These are phyloP conservation scores for Diarsia rubi DNA, from an alignment of 2,888 invertebrate genomes.

Conservation along the genomic window DNA sequence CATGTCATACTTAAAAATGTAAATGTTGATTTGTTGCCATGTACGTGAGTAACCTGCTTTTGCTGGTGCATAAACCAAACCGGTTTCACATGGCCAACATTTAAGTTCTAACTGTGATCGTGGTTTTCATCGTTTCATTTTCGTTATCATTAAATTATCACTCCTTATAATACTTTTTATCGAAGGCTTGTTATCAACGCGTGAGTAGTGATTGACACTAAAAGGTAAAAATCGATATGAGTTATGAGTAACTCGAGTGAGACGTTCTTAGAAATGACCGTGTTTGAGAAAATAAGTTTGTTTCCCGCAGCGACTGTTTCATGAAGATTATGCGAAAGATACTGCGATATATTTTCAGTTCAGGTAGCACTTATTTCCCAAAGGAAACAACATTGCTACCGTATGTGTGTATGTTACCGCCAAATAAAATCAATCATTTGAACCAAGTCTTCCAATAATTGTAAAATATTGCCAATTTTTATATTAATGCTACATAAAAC, in stretches of 20 bases:
- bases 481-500: neutral
- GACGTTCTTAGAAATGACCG: neutral
- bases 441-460: neutral
- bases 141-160: too few relatives aligned
- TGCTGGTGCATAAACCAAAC: neutral
- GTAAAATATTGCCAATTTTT: neutral
- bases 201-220: neutral
- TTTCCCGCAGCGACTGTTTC: neutral
- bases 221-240: neutral
- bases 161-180: too few relatives aligned
- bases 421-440: neutral
- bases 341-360: too few relatives aligned
- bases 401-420: too few relatives aligned
- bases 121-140: too few relatives aligned
- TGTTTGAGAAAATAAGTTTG: neutral
- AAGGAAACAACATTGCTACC: too few relatives aligned
- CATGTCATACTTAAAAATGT: too few relatives aligned
- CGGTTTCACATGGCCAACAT: neutral
- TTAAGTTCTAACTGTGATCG: neutral
- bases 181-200: neutral
- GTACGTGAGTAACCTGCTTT: too few relatives aligned
- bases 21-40: too few relatives aligned
- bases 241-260: neutral
- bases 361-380: too few relatives aligned
- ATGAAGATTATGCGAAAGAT: too few relatives aligned